These are phyloP conservation scores for Drosophila vallismaia DNA, from an alignment of 2,888 invertebrate species.

Conservation along the genomic window DNA sequence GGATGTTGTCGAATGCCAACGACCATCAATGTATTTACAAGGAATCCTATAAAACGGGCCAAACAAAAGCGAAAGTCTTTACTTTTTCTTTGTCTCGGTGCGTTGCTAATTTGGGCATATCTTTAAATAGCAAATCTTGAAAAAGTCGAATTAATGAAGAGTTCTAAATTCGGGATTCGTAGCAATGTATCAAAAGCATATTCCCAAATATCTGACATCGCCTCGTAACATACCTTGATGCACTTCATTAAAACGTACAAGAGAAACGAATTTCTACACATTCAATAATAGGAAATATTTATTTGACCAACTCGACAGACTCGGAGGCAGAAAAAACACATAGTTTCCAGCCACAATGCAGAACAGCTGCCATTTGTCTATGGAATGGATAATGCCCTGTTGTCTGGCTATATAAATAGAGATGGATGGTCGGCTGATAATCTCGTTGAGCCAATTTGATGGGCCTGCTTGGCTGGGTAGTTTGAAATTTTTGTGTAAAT, in stretches of 20 bases:
- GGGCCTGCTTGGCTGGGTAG: slow-evolving; percentile 24
- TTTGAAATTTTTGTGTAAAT: slow-evolving; percentile 58
- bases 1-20: slow-evolving; percentile 17
- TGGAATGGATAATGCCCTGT: slow-evolving; percentile 7
- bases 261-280: slow-evolving; percentile 22
- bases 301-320: neutral
- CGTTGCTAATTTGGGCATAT: slow-evolving; percentile 44
- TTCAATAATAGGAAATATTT: slow-evolving; percentile 22
- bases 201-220: neutral
- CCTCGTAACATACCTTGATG: slow-evolving; percentile 23
- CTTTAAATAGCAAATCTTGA: slow-evolving; percentile 22
- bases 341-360: slow-evolving; percentile 9
- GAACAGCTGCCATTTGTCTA: slow-evolving; percentile 33
- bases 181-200: neutral
- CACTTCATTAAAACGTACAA: slow-evolving; percentile 33
- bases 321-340: neutral
- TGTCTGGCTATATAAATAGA: slow-evolving; percentile 36
- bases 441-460: slow-evolving; percentile 51
- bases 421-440: slow-evolving; percentile 32
- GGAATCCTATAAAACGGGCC: slow-evolving; percentile 44
- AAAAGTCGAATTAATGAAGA: neutral
- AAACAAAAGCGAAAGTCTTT: slow-evolving; percentile 31
- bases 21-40: slow-evolving; percentile 56
- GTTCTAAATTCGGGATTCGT: slow-evolving; percentile 8
- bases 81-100: slow-evolving; percentile 25